Evolutionary conservation across 1,140 invertebrate species (phyloP).

Genomic region (Eulimnadia texana): DNA sequence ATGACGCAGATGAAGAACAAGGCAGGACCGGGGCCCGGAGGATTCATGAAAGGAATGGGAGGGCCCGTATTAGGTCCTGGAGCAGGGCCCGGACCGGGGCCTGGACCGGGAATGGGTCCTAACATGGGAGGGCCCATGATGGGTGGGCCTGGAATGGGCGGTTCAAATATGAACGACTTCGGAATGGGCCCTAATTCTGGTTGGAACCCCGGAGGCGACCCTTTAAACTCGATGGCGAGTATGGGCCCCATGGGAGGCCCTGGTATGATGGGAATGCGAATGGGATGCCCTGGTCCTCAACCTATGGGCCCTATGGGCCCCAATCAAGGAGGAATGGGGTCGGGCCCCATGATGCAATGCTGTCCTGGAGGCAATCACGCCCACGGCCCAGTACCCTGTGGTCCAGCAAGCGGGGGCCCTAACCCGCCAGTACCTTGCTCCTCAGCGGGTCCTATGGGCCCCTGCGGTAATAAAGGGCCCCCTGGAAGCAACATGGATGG

Average conservation of each 20-base stretch:
- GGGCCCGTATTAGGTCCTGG: constrained; percentile 15
- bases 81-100: constrained; percentile 18
- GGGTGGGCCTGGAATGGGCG: constrained; percentile 10
- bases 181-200: constrained; percentile 15
- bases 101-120: constrained; percentile 19
- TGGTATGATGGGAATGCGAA: constrained; percentile 4
- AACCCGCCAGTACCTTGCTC: constrained; percentile 9
- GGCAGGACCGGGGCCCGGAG: constrained; percentile 35
- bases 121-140: constrained; percentile 20
- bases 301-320: constrained; percentile 10
- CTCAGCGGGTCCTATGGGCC: constrained; percentile 12
- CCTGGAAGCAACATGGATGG: constrained; percentile 10
- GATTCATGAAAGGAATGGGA: constrained; percentile 14
- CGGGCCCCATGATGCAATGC: constrained; percentile 1
- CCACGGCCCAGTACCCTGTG: constrained; percentile 16
- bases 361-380: constrained; percentile 9
- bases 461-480: constrained; percentile 10
- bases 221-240: constrained; percentile 13
- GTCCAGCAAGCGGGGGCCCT: constrained; percentile 12
- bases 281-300: constrained; percentile 15
- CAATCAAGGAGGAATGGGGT: constrained; percentile 6
- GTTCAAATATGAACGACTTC: constrained; percentile 5
- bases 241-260: constrained; percentile 15
- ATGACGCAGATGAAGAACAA: constrained; percentile 58
- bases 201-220: constrained; percentile 23